Percentiles rank a stretch among this genome's conserved stretches.
These are phyloP conservation scores for Bombus sylvicola DNA, from an alignment of 1,140 invertebrate species.

Conservation along the genomic window DNA sequence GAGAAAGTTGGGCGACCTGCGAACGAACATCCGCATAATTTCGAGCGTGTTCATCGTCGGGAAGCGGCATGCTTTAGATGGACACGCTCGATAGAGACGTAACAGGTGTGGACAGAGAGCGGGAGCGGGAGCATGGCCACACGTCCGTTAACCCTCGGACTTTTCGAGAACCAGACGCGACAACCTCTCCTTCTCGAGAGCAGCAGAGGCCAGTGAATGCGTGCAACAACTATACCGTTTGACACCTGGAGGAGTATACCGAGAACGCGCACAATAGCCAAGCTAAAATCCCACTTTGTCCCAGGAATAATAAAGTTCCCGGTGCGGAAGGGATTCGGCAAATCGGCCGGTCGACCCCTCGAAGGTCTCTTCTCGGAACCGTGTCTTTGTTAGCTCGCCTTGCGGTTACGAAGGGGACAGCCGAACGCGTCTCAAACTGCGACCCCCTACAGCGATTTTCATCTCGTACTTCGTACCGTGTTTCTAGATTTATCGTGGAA, in stretches of 20 bases:
- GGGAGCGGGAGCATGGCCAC: not conserved
- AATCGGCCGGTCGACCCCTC: slow-evolving; percentile 40
- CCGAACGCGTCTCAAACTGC: slow-evolving; percentile 29
- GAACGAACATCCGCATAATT: slow-evolving; percentile 58
- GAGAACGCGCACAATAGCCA: slow-evolving; percentile 31
- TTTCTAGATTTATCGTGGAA: slow-evolving; percentile 63
- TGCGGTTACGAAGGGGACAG: slow-evolving; percentile 51
- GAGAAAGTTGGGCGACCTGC: slow-evolving; percentile 37
- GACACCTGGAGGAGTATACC: slow-evolving; percentile 60
- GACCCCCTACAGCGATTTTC: slow-evolving; percentile 50
- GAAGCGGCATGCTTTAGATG: slow-evolving; percentile 43
- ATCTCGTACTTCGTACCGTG: slow-evolving; percentile 38
- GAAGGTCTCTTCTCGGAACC: slow-evolving; percentile 46
- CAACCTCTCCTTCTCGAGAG: not conserved
- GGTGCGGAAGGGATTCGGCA: slow-evolving; percentile 43
- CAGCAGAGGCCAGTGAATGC: slow-evolving; percentile 24
- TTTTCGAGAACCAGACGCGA: slow-evolving; percentile 19
- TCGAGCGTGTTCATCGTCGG: slow-evolving; percentile 54
- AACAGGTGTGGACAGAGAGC: slow-evolving; percentile 51
- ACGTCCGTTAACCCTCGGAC: slow-evolving; percentile 12
- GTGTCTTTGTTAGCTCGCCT: slow-evolving; percentile 57
- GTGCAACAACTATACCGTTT: slow-evolving; percentile 61
- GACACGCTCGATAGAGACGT: slow-evolving; percentile 62
- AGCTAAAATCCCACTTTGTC: slow-evolving; percentile 61
- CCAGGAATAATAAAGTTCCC: slow-evolving; percentile 66